Conservation (phyloP, 2,113 vertebrate species). For the Chaenogobius annularis region DNA sequence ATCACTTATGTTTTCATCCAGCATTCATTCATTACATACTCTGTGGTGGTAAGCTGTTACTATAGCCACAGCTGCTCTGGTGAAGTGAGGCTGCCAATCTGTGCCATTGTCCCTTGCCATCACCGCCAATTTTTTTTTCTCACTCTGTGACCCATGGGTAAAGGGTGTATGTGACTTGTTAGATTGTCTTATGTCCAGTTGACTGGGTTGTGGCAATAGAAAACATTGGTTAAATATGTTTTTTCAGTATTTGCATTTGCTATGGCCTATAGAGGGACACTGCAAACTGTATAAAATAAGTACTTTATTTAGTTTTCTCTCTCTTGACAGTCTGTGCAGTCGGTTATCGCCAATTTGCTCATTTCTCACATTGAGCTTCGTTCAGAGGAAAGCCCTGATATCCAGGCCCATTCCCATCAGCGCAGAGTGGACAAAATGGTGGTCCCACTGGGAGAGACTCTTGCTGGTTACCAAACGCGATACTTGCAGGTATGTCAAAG, state of each 20-base stretch:
- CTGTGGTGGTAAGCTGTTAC: no score
- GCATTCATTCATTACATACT: neutral
- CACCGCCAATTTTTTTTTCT: no score
- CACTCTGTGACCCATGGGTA: no score
- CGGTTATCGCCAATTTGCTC: constrained; percentile 92
- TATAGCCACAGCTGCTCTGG: no score
- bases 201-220: no score
- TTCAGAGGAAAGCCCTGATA: constrained; percentile 90
- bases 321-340: constrained; percentile 86
- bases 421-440: constrained; percentile 89
- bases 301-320: neutral
- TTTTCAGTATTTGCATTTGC: no score
- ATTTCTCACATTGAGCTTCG: constrained; percentile 91
- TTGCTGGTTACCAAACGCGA: constrained; percentile 78
- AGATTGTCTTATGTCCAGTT: no score
- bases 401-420: constrained; percentile 87
- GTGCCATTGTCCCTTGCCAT: no score
- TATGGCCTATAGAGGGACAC: neutral
- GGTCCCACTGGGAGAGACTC: constrained; percentile 85
- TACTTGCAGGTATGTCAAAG: constrained; percentile 82
- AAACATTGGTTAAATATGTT: no score
- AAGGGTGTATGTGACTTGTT: no score
- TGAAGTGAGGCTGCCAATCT: no score
- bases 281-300: neutral
- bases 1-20: neutral